Percentiles rank a stretch among this genome's conserved stretches.
Evolutionary conservation across 2,113 vertebrate species (phyloP).

Genomic region (Suricata suricatta): DNA sequence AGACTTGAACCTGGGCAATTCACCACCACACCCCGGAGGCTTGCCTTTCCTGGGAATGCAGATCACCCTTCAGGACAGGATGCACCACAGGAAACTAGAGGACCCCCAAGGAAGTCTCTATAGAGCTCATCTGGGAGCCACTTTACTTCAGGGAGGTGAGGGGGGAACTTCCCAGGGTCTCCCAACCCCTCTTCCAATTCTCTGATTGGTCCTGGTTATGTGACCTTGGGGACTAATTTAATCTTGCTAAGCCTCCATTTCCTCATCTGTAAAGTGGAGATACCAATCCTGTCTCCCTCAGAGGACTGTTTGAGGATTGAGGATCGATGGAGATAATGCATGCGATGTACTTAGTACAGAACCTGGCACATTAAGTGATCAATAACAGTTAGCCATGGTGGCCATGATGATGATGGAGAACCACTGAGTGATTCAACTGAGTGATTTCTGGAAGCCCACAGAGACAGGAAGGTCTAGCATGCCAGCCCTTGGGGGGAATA

Average conservation of each 20-base stretch:
- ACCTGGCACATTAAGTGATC: slow-evolving; percentile 55
- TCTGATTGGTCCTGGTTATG: neutral
- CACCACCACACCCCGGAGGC: neutral
- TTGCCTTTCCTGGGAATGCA: neutral
- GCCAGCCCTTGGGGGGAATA: neutral
- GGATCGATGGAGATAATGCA: slow-evolving; percentile 13
- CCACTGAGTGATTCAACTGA: neutral
- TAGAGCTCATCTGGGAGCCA: neutral
- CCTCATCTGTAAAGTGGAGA: slow-evolving; percentile 64
- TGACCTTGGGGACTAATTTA: slow-evolving; percentile 26
- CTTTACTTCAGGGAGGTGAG: neutral
- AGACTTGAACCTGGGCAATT: neutral
- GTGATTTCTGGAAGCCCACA: neutral
- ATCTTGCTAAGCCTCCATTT: slow-evolving; percentile 55
- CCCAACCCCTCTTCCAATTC: neutral
- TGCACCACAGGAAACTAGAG: neutral
- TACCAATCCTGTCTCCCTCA: neutral
- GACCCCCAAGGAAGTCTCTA: neutral
- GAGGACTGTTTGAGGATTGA: neutral
- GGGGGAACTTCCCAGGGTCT: neutral
- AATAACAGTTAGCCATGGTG: slow-evolving; percentile 45
- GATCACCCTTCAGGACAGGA: neutral
- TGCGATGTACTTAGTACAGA: neutral
- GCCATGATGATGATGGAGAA: neutral
- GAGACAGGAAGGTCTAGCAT: neutral